These are phyloP conservation scores for Nothoprocta pentlandii DNA, from an alignment of 2,113 vertebrate species.

Conservation along the genomic window DNA sequence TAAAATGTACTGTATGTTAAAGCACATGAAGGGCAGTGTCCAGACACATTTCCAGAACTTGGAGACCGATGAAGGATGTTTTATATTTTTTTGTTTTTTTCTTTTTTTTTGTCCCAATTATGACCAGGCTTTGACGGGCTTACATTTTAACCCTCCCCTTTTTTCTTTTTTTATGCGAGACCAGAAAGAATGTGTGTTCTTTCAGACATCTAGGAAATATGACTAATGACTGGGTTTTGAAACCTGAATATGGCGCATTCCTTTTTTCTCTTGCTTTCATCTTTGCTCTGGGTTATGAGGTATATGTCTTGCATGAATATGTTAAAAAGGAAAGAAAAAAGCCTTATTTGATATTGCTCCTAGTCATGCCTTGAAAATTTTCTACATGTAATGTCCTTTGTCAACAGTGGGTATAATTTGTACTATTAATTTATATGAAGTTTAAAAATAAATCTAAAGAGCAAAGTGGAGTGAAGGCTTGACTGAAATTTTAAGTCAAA, in stretches of 20 bases:
- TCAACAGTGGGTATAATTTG: constrained; percentile 8
- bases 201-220: constrained; percentile 31
- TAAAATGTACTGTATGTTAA: constrained; percentile 45
- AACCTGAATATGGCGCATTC: constrained; percentile 57
- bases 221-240: constrained; percentile 57
- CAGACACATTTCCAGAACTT: constrained; percentile 51
- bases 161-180: not conserved
- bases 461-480: constrained; percentile 17
- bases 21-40: constrained; percentile 63
- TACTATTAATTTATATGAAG: constrained; percentile 23
- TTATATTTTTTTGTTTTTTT: not conserved
- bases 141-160: constrained; percentile 46
- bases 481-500: constrained; percentile 3
- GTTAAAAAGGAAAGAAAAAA: not conserved
- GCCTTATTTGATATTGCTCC: not conserved
- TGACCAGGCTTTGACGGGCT: constrained; percentile 58
- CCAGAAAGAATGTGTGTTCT: constrained; percentile 57
- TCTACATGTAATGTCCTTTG: constrained; percentile 8
- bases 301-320: constrained; percentile 16
- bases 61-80: constrained; percentile 76
- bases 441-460: constrained; percentile 54
- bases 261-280: constrained; percentile 10
- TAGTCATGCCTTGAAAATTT: constrained; percentile 39
- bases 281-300: constrained; percentile 1
- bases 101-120: not conserved